These are phyloP conservation scores for Charadrius vociferus DNA, from an alignment of 2,113 vertebrate genomes.

Conservation along the genomic window DNA sequence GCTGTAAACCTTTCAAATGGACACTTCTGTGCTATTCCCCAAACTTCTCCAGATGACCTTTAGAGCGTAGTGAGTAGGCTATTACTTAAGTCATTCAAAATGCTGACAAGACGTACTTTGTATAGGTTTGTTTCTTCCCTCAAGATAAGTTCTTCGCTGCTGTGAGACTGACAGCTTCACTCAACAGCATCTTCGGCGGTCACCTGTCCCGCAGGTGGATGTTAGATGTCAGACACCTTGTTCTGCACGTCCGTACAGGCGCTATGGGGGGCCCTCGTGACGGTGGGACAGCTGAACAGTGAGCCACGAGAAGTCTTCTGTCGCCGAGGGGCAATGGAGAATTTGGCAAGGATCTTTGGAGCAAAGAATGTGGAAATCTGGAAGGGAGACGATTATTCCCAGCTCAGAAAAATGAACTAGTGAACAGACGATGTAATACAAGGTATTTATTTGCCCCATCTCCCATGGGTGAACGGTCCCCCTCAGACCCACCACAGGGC, in stretches of 20 bases:
- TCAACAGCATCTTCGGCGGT: too few relatives aligned
- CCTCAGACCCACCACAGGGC: background rate
- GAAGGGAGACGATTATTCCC: background rate
- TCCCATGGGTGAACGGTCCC: accelerated
- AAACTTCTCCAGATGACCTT: background rate
- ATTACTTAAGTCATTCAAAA: background rate
- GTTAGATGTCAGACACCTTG: background rate
- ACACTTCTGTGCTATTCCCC: too few relatives aligned
- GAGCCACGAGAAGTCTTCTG: too few relatives aligned
- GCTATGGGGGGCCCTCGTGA: too few relatives aligned
- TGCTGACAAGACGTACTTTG: background rate
- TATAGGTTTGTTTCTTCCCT: background rate
- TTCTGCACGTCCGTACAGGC: background rate
- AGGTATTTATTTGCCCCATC: background rate
- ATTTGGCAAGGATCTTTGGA: background rate
- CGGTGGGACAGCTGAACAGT: accelerated
- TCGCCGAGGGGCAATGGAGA: accelerated
- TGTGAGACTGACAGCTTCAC: background rate
- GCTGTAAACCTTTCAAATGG: too few relatives aligned
- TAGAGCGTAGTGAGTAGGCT: background rate
- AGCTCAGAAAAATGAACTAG: background rate
- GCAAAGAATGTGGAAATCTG: background rate
- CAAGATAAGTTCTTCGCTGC: background rate
- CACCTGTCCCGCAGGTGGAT: too few relatives aligned
- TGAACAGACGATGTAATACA: accelerated